Conservation (phyloP, 2,113 vertebrate genomes). For the Alethe castanea region DNA sequence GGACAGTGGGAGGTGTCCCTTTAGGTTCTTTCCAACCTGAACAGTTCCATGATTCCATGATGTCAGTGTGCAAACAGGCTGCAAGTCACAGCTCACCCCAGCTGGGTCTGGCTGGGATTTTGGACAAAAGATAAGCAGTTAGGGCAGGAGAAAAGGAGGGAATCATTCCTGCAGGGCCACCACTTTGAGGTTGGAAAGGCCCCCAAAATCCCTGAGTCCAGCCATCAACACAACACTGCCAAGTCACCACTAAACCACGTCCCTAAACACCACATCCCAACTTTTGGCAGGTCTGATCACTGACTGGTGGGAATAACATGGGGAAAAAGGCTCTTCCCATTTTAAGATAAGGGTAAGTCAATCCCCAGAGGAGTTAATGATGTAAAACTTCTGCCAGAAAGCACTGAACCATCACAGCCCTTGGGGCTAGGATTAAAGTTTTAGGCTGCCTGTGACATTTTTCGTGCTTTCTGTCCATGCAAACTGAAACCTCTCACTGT, state of each 20-base stretch:
- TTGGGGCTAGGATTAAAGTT: background rate
- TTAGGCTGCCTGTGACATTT: background rate
- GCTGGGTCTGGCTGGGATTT: background rate
- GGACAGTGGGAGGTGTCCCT: background rate
- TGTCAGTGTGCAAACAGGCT: background rate
- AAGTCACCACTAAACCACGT: background rate
- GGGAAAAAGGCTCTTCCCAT: background rate
- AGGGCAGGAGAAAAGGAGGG: background rate
- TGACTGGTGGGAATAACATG: background rate
- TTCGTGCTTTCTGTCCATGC: background rate
- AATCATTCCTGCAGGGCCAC: background rate
- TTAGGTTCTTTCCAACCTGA: background rate
- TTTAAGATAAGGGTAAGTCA: background rate
- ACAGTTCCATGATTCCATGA: background rate
- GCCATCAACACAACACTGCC: background rate
- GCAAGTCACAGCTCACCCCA: background rate
- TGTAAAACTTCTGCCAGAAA: background rate
- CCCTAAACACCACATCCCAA: background rate
- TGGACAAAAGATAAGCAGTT: rapidly evolving
- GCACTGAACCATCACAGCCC: background rate
- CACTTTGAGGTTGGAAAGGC: background rate
- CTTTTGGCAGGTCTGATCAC: background rate
- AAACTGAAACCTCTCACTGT: background rate
- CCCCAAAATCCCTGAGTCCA: background rate
- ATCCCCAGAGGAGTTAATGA: background rate